phyloP scores from a whole-genome alignment of 2,888 invertebrate genomes.

The Frankliniella fusca region DNA sequence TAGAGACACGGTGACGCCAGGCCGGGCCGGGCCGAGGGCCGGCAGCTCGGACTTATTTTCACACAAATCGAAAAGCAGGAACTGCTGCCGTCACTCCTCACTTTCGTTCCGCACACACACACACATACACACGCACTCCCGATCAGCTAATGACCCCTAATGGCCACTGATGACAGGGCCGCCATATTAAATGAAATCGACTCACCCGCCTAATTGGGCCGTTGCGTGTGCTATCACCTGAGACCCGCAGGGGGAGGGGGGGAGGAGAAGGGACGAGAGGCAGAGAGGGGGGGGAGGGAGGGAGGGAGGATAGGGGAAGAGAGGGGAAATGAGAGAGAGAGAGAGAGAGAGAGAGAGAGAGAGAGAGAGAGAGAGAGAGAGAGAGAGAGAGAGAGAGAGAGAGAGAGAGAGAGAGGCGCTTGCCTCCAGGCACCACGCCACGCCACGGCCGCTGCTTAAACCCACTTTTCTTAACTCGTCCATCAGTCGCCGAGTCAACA shows the following conservation, averaged over 20 bases:
- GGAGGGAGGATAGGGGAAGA: background rate
- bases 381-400: constrained; percentile 5
- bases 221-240: constrained; percentile 19
- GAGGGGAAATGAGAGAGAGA: background rate
- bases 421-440: background rate
- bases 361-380: constrained; percentile 1
- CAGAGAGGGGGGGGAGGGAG: background rate
- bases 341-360: background rate
- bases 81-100: background rate
- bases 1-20: too few species aligned
- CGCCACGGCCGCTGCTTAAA: background rate
- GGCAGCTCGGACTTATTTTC: too few species aligned
- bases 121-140: background rate
- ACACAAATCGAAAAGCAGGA: too few species aligned
- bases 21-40: too few species aligned
- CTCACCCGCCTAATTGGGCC: background rate
- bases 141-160: background rate
- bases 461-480: constrained; percentile 10
- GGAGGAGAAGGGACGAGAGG: too few species aligned
- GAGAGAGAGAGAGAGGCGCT: background rate
- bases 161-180: constrained; percentile 12
- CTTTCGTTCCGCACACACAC: background rate
- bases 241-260: background rate
- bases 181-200: constrained; percentile 23
- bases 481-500: constrained; percentile 21